Base-by-base conservation (phyloP, 2,797 vertebrate genomes). In the Acridotheres tristis region DNA sequence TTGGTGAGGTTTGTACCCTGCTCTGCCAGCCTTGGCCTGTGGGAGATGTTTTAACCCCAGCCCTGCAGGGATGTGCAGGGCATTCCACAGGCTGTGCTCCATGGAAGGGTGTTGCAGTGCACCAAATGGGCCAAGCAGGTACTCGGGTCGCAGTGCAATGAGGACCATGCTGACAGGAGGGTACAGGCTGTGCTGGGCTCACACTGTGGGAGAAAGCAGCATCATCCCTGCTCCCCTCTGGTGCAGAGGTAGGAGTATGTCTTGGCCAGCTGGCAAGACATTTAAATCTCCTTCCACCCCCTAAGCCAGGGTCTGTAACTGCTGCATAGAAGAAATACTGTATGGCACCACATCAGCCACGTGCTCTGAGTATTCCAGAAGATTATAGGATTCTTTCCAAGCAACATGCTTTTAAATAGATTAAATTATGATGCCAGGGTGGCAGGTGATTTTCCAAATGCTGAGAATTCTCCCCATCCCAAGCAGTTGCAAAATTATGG, bases 131-230 rank as follows among this genome's bases (percentile, higher is more conserved):
- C 65, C 3, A 1, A 50, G 84, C 76, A 25, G 55, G 13, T 7
- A 5, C 53, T 32, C 4, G 0, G 1, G 9, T 9, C 32, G 38
- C 21, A 5, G 55, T 7, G 25, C 5, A 22, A 17, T 10, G 27
- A 61, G 14, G 10, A 18, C 23, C 14, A 4, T 0, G 1, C 9
- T 2, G 17, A 10, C 11, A 13, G 0, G 5, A 55, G 42, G 43
- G 51, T 81, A 20, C 18, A 42, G 57, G 48, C 67, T 71, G n/a
- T 29, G 53, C 79, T 58, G 53, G 36, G 17, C 40, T 53, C 58
- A 6, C n/a, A 17, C 0, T 2, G 0, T 2, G 4, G 30, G 30
- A 45, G 36, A 21, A 69, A 72, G 38, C 68, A 27, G 34, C 47
- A 36, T 11, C 62, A 1, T 65, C 72, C 43, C 71, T 14, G 27